Evolutionary conservation across 1,140 invertebrate species (phyloP), one percentile per base, ranked within the genome.

Genomic region (Bombus turneri): DNA sequence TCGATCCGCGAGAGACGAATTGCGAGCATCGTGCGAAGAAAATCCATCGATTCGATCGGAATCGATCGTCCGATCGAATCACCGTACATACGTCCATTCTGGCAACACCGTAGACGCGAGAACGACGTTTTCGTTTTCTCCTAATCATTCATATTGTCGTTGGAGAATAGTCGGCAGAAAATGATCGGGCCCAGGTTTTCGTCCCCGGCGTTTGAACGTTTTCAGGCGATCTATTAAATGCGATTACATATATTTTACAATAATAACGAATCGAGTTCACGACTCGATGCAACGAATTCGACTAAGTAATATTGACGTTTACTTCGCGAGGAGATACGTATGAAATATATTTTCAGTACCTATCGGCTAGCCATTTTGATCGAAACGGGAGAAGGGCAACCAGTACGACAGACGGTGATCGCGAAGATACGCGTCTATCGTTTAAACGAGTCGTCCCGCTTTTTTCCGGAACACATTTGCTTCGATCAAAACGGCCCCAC

Each of bases 231-330:
- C 87, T 77, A 86, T 83, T 86, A 86, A 89, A 80, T 88, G 79
- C 83, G 83, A 72, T 87, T 78, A 66, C 37, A 85, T 87, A 88
- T 82, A 82, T 69, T 80, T 86, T 85, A 89, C 87, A 85, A 77
- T 69, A 69, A 85, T 79, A 75, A 71, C 86, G 76, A 73, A 53
- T n/a, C 69, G 69, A 53, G 84, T 68, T 43, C 59, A 12, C 77
- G 74, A 64, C 71, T 71, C 85, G 85, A 68, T 74, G 87, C 87
- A 79, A 74, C 77, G 86, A 81, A 86, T 88, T 89, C 75, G 76
- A 86, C 88, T 89, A 88, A 86, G 80, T 88, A 88, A 86, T 88
- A 89, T 89, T 86, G 87, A 89, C 87, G 62, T 88, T 83, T 39
- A 86, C 69, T 59, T 89, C 81, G 76, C 87, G 62, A 75, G 62